Conservation (phyloP, 2,888 invertebrate genomes). For the Coenonympha glycerion region DNA sequence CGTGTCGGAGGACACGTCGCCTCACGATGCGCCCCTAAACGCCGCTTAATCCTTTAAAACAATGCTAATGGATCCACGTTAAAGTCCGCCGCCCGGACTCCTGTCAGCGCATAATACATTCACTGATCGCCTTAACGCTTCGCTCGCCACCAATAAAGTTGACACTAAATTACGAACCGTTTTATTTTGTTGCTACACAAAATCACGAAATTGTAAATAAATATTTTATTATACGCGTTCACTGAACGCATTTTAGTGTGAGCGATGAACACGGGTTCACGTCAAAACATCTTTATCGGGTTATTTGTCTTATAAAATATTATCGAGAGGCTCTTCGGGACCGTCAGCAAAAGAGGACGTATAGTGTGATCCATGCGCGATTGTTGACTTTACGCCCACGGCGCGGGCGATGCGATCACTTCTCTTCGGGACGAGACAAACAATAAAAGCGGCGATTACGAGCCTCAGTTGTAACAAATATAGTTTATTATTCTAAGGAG, state of each 20-base stretch:
- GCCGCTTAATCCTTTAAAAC: slow-evolving; percentile 72
- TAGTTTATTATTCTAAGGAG: slow-evolving; percentile 67
- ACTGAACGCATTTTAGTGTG: slow-evolving; percentile 74
- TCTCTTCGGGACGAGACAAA: slow-evolving; percentile 67
- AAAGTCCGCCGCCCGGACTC: slow-evolving; percentile 59
- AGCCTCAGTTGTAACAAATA: slow-evolving; percentile 66
- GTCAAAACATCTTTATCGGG: slow-evolving; percentile 77
- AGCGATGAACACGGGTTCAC: slow-evolving; percentile 75
- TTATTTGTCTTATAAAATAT: slow-evolving; percentile 77
- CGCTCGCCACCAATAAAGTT: slow-evolving; percentile 69
- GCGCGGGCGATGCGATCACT: slow-evolving; percentile 65
- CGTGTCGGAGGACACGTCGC: slow-evolving; percentile 54
- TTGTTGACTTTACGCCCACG: slow-evolving; percentile 73
- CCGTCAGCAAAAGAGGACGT: slow-evolving; percentile 74
- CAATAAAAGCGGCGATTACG: slow-evolving; percentile 73
- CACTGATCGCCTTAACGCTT: slow-evolving; percentile 67
- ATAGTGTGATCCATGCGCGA: slow-evolving; percentile 65
- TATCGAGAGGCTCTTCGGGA: slow-evolving; percentile 73
- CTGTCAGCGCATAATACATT: slow-evolving; percentile 66
- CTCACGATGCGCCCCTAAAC: slow-evolving; percentile 54
- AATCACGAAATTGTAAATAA: slow-evolving; percentile 68
- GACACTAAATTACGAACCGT: slow-evolving; percentile 67
- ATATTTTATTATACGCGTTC: slow-evolving; percentile 73
- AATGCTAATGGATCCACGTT: slow-evolving; percentile 73
- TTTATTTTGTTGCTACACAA: slow-evolving; percentile 60